These are phyloP conservation scores for Drosophila takahashii DNA, from an alignment of 1,140 invertebrate genomes.

Conservation along the genomic window DNA sequence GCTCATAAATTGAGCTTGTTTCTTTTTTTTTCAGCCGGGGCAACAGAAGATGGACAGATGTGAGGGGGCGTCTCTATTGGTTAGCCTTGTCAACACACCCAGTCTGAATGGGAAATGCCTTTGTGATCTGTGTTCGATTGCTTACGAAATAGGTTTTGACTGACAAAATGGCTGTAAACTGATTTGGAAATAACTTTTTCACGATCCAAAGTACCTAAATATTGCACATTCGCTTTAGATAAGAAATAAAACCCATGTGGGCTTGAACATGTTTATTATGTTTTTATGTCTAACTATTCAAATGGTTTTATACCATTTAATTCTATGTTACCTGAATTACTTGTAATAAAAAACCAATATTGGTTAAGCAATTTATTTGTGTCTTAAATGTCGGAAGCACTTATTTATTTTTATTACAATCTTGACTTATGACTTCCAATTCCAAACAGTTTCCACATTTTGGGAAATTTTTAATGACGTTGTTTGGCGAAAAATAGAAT, in stretches of 20 bases:
- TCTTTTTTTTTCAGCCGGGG: conserved; percentile 28
- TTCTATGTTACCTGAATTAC: no score
- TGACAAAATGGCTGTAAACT: conserved; percentile 10
- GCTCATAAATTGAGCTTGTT: conserved; percentile 68
- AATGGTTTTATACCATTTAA: no score
- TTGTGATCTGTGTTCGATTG: conserved; percentile 21
- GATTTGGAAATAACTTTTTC: conserved; percentile 2
- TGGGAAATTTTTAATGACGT: not conserved
- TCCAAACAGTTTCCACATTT: not conserved
- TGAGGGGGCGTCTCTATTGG: conserved; percentile 48
- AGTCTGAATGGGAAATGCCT: conserved; percentile 46
- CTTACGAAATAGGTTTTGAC: conserved; percentile 17
- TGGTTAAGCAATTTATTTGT: no score
- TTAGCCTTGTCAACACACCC: conserved; percentile 59
- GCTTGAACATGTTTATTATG: not conserved
- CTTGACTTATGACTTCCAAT: not conserved
- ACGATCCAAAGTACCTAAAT: no score
- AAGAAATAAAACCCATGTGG: not conserved
- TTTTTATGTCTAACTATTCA: not conserved
- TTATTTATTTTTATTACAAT: not conserved
- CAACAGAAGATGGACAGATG: conserved; percentile 20
- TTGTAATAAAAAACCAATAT: no score
- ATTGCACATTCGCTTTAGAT: not conserved
- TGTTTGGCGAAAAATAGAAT: no score
- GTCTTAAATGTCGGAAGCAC: not conserved